phyloP scores from a whole-genome alignment of 1,140 invertebrate genomes.

The Oncopodura yosiiana region DNA sequence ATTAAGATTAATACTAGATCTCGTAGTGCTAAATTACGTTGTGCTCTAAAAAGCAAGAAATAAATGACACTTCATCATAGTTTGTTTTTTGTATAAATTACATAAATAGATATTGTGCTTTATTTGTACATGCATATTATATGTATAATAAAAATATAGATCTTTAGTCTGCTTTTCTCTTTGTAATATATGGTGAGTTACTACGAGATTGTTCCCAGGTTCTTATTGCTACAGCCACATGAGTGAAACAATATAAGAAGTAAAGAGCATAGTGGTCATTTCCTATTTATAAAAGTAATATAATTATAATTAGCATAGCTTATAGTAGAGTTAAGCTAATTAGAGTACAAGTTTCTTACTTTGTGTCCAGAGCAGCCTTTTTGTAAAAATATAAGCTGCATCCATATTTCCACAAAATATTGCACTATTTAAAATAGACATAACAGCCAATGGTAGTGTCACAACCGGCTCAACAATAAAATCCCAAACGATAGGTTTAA shows the following conservation, averaged over 20 bases:
- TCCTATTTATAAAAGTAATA: not conserved
- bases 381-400: conserved; percentile 1
- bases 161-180: not conserved
- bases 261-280: not conserved
- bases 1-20: conserved; percentile 67
- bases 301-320: too few relatives aligned
- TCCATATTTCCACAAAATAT: conserved; percentile 29
- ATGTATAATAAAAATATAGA: not conserved
- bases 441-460: conserved; percentile 27
- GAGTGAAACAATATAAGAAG: conserved; percentile 14
- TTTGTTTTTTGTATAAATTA: not conserved
- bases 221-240: not conserved
- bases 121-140: not conserved
- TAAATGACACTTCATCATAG: not conserved
- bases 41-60: conserved; percentile 53
- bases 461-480: conserved; percentile 29
- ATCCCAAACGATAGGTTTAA: conserved; percentile 24
- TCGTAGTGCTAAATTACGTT: conserved; percentile 77
- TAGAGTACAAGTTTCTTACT: too few relatives aligned
- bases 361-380: not conserved
- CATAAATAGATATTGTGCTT: not conserved
- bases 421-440: conserved; percentile 33
- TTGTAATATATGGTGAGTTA: not conserved
- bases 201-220: not conserved
- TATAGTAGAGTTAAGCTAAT: too few relatives aligned